phyloP scores from a whole-genome alignment of 2,888 invertebrate genomes.

The Agelastica alni region DNA sequence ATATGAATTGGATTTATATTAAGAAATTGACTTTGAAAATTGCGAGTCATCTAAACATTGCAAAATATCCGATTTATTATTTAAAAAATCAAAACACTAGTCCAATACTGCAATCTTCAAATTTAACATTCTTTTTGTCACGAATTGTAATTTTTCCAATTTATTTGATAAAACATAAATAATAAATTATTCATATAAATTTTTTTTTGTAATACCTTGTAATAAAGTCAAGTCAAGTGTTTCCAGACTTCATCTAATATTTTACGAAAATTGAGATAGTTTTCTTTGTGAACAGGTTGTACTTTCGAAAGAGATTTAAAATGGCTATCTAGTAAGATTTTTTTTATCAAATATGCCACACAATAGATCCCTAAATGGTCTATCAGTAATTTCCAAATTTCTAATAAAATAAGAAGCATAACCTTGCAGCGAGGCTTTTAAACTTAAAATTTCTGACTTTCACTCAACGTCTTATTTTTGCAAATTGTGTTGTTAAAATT shows the following conservation, averaged over 20 bases:
- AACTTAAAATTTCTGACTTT: background rate
- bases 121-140: background rate
- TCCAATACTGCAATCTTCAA: too few relatives aligned
- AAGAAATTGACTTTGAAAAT: too few relatives aligned
- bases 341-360: constrained; percentile 26
- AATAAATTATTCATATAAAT: constrained; percentile 3
- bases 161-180: background rate
- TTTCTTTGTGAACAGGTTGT: constrained; percentile 10
- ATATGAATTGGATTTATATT: too few relatives aligned
- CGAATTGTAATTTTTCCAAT: background rate
- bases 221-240: constrained; percentile 5
- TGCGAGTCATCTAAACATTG: too few relatives aligned
- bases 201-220: constrained; percentile 1
- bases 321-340: constrained; percentile 20
- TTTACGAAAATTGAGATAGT: too few relatives aligned
- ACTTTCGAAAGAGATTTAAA: constrained; percentile 11
- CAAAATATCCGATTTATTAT: too few relatives aligned
- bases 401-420: constrained; percentile 5
- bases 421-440: background rate
- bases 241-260: constrained; percentile 7
- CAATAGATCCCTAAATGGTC: constrained; percentile 13
- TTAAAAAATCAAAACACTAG: too few relatives aligned
- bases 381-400: constrained; percentile 13
- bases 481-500: background rate
- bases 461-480: background rate